Evolutionary conservation across 2,113 vertebrate genomes (phyloP).

Genomic region (Dissostichus mawsoni): DNA sequence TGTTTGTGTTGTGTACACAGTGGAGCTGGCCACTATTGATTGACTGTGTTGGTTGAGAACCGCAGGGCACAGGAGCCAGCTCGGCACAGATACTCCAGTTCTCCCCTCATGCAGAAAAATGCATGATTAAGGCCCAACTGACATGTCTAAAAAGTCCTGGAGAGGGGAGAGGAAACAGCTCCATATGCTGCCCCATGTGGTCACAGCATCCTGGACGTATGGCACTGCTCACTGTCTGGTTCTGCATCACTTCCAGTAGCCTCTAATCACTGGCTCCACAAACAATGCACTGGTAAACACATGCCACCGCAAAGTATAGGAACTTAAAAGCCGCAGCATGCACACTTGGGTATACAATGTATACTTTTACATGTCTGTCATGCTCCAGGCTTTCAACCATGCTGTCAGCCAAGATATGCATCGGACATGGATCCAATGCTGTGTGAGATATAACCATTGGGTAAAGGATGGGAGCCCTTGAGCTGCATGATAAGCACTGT

Average conservation of each 20-base stretch:
- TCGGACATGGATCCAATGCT: constrained; percentile 74
- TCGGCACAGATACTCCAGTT: constrained; percentile 63
- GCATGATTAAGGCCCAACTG: constrained; percentile 73
- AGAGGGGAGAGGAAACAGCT: constrained; percentile 66
- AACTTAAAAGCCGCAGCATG: constrained; percentile 36
- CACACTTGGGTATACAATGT: constrained; percentile 54
- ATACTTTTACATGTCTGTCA: constrained; percentile 77
- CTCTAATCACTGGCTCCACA: constrained; percentile 51
- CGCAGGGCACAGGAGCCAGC: constrained; percentile 66
- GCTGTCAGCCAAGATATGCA: constrained; percentile 78
- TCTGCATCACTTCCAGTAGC: constrained; percentile 51
- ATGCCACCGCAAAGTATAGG: constrained; percentile 24
- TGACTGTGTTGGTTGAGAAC: constrained; percentile 63
- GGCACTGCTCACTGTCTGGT: constrained; percentile 53
- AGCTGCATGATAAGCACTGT: constrained; percentile 81
- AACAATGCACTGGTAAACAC: constrained; percentile 44
- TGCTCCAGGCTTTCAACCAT: constrained; percentile 65
- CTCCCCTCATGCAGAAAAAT: constrained; percentile 80
- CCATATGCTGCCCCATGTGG: constrained; percentile 77
- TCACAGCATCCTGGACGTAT: constrained; percentile 56
- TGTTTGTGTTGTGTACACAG: constrained; percentile 43
- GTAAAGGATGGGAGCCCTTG: constrained; percentile 76
- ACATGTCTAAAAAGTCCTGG: constrained; percentile 75
- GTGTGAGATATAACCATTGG: constrained; percentile 77
- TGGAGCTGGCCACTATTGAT: constrained; percentile 66